Evolutionary conservation across 2,888 invertebrate species (phyloP).

Genomic region (Apeira syringaria): DNA sequence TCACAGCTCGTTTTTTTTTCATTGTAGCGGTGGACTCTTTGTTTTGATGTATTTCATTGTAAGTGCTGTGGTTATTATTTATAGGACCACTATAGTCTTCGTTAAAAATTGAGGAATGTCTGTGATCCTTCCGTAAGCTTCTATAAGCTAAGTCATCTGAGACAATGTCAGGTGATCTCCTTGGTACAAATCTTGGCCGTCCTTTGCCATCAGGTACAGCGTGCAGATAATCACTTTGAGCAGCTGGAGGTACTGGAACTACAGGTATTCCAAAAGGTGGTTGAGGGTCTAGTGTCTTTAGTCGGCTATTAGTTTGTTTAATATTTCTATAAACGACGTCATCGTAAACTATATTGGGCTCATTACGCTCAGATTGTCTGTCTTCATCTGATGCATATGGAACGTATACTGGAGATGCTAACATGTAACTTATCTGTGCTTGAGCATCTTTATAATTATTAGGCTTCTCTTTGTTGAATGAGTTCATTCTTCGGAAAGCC

Average conservation of each 20-base stretch:
- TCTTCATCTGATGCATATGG: slow-evolving; percentile 76
- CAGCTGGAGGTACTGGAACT: slow-evolving; percentile 91
- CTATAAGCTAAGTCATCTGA: slow-evolving; percentile 95
- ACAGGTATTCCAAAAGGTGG: slow-evolving; percentile 96
- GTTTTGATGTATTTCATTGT: slow-evolving; percentile 57
- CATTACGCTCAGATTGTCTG: slow-evolving; percentile 84
- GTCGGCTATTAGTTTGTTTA: slow-evolving; percentile 88
- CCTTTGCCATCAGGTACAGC: slow-evolving; percentile 86
- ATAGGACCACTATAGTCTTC: slow-evolving; percentile 72
- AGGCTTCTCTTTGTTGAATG: slow-evolving; percentile 76
- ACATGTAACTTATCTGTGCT: slow-evolving; percentile 86
- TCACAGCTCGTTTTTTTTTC: slow-evolving; percentile 90
- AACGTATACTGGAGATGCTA: slow-evolving; percentile 86
- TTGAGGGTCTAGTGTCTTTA: slow-evolving; percentile 90
- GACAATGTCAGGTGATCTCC: slow-evolving; percentile 91
- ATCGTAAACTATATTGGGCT: slow-evolving; percentile 92
- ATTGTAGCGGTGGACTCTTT: slow-evolving; percentile 71
- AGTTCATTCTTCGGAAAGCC: slow-evolving; percentile 89
- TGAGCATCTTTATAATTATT: slow-evolving; percentile 61
- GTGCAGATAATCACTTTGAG: slow-evolving; percentile 93
- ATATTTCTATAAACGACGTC: slow-evolving; percentile 93
- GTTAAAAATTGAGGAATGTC: slow-evolving; percentile 78
- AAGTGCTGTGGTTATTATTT: slow-evolving; percentile 68
- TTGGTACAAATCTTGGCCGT: slow-evolving; percentile 85
- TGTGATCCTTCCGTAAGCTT: slow-evolving; percentile 91